Conservation (phyloP, 1,140 invertebrate genomes). For the Diabrotica undecimpunctata region DNA sequence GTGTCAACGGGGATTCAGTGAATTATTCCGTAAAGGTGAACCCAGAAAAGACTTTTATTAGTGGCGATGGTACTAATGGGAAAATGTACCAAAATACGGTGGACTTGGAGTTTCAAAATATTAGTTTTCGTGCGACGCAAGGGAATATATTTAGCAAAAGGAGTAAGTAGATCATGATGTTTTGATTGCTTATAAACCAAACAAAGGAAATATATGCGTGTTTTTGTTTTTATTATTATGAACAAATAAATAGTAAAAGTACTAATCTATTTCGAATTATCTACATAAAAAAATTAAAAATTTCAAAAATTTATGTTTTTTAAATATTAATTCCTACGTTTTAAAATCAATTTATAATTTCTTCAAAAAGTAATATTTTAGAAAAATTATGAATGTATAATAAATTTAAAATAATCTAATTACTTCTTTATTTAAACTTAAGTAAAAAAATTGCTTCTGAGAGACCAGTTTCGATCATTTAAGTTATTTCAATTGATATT, state of each 20-base stretch:
- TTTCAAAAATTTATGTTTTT: too few species aligned
- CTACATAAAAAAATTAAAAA: neutral
- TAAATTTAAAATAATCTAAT: too few species aligned
- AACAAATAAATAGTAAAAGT: neutral
- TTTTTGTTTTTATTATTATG: neutral
- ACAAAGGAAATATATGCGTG: neutral
- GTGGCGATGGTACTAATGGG: neutral
- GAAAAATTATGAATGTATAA: neutral
- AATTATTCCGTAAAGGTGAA: neutral
- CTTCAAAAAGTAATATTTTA: neutral
- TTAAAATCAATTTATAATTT: neutral
- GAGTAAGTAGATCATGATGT: conserved; percentile 51
- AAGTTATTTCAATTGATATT: too few species aligned
- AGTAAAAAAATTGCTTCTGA: too few species aligned
- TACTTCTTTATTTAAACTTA: too few species aligned
- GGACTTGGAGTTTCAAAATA: conserved; percentile 68
- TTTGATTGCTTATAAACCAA: neutral
- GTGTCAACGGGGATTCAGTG: neutral
- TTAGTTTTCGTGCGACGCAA: conserved; percentile 64
- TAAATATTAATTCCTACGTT: neutral
- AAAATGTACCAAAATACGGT: conserved; percentile 52
- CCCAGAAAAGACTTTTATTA: neutral
- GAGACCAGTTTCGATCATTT: too few species aligned
- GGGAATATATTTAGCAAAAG: conserved; percentile 56
- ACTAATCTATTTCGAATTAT: neutral